Percentiles rank a stretch among this genome's conserved stretches.
Conservation (phyloP, 2,113 vertebrate species). For the Cromileptes altivelis region DNA sequence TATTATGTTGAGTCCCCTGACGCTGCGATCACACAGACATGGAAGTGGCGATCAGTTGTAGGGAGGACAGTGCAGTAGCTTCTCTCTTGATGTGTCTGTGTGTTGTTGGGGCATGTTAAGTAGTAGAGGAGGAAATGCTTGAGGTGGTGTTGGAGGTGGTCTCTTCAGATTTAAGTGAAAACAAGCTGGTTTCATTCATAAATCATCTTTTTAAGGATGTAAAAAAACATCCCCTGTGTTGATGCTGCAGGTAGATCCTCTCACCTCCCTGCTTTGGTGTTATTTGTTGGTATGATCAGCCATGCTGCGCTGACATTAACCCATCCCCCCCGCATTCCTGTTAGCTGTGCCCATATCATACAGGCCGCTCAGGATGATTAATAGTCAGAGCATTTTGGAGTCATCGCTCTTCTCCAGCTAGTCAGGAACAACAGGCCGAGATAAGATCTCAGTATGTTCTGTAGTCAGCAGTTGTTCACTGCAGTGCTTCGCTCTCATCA, state of each 20-base stretch:
- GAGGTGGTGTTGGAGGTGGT: conserved; percentile 1
- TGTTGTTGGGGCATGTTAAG: conserved; percentile 54
- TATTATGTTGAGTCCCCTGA: conserved; percentile 48
- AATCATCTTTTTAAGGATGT: conserved; percentile 24
- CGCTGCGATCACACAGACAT: conserved; percentile 22
- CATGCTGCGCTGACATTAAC: conserved; percentile 44
- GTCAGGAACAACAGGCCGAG: conserved; percentile 60
- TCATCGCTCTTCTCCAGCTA: conserved; percentile 69
- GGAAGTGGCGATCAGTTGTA: neutral
- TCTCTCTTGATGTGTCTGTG: conserved; percentile 31
- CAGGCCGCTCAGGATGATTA: conserved; percentile 71
- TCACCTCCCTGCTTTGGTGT: neutral
- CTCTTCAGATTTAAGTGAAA: conserved; percentile 45
- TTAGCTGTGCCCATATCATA: conserved; percentile 68
- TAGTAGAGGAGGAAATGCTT: conserved; percentile 23
- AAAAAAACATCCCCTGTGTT: conserved; percentile 24
- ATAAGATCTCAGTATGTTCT: conserved; percentile 72
- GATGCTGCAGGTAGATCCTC: conserved; percentile 25
- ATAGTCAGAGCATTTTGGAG: conserved; percentile 73
- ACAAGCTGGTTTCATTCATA: conserved; percentile 39
- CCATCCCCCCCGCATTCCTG: conserved; percentile 57
- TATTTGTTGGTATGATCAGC: conserved; percentile 64
- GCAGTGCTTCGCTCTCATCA: conserved; percentile 25
- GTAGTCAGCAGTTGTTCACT: conserved; percentile 68
- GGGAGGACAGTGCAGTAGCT: conserved; percentile 5